phyloP scores from a whole-genome alignment of 2,113 vertebrate genomes.

The Galbula dea region DNA sequence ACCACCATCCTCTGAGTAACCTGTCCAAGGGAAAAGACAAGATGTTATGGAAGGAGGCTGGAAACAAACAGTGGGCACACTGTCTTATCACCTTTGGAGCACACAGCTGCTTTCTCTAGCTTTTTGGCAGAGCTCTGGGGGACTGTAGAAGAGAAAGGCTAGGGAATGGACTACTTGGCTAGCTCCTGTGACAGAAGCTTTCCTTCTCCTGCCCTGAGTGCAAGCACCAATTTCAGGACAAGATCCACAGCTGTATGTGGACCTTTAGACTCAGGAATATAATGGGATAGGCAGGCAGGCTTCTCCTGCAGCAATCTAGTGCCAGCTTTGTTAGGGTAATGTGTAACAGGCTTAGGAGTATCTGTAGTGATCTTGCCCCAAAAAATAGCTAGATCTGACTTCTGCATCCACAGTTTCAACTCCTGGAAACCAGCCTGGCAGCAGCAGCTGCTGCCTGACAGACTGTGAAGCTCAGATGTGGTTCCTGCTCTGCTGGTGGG shows the following conservation, averaged over 20 bases:
- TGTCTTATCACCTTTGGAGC: background rate
- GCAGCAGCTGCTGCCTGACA: background rate
- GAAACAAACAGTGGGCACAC: background rate
- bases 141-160: background rate
- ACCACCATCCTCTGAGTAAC: constrained; percentile 91
- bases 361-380: background rate
- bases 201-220: background rate
- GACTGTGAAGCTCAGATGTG: background rate
- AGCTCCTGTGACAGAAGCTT: background rate
- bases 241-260: background rate
- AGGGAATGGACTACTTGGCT: background rate
- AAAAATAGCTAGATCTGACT: background rate
- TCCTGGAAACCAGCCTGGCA: background rate
- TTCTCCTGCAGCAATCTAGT: background rate
- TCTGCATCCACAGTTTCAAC: background rate
- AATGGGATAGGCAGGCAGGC: background rate
- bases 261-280: background rate
- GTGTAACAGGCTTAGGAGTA: background rate
- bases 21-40: constrained; percentile 54
- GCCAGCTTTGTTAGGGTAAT: background rate
- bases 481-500: background rate
- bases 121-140: background rate
- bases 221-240: background rate
- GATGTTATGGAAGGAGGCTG: background rate
- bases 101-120: background rate